Evolutionary conservation across 2,888 invertebrate species (phyloP), one percentile per base, ranked within the genome.

Genomic region (Bellardia bayeri): DNA sequence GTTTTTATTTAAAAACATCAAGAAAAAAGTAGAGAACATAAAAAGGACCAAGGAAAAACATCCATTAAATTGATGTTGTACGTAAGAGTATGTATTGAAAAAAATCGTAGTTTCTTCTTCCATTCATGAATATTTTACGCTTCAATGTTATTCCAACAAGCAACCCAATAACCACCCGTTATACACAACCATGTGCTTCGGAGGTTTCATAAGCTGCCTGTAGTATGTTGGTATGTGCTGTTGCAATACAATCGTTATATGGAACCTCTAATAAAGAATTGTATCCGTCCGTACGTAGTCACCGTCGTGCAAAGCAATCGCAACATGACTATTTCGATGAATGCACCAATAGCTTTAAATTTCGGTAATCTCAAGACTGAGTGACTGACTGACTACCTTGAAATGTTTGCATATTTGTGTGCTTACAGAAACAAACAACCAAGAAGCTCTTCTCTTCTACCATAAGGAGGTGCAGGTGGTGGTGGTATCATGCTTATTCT

Each of bases 111-210:
- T 78, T 64, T 74, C 64, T 33, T 33, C 71, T 64, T 51, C 76
- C 86, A 82, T 82, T 82, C 82, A 86, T 82, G 74, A 86, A 82
- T 79, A 85, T 82, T 78, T 86, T 86, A 86, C 82, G 72, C 74
- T 85, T 80, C 61, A 68, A 63, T 85, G 61, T 82, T 63, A 71
- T 63, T 64, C 51, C 14, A 63, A 51, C n/a, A 14, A 75, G 45
- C 61, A 72, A 16, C 42, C 61, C 54, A 42, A 23, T 37, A 23
- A 30, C 63, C 75, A 49, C 69, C 61, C 82, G 49, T 61, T 23
- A 49, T 23, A 68, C 58, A 37, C 45, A 75, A 72, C 23, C 78
- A 66, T 84, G 72, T 64, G 78, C 69, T 78, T 45, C 16, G 16
- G 61, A 68, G 61, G 54, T 42, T 23, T 45, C 72, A 37, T n/a